Evolutionary conservation across 2,888 invertebrate species (phyloP), one percentile per base, ranked within the genome.

Genomic region (Colostygia pectinataria): DNA sequence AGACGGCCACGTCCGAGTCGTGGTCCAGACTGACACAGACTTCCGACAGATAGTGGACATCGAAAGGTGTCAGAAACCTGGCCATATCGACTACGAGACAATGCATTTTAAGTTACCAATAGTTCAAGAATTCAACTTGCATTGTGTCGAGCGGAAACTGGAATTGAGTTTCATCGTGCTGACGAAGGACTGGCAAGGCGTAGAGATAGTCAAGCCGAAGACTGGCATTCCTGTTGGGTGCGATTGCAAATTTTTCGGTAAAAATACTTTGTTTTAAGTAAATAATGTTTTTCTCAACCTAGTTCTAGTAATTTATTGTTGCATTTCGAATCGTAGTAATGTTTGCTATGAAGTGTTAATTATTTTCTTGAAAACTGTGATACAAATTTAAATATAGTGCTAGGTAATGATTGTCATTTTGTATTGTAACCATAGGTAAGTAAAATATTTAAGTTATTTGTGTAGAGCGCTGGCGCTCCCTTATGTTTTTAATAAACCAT

Each of bases 171-270:
- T 46, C 6, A 4, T 39, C 1, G 39, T 33, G 14, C 39, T 46
- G 32, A 39, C 25, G 27, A 27, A 39, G 14, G 33, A 39, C 10
- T 46, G 45, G 45, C 6, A 33, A 4, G 24, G 20, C 8, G 9
- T 39, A 6, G 37, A 47, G 40, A 47, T 43, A 32, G 25, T 41
- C 9, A 5, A 23, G 14, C 31, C 37, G 12, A 38, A 24, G 25
- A 14, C 13, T 6, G 45, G 45, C 1, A 27, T 46, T 4, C 39
- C 45, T 0, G 39, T 46, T 12, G 15, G 18, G 27, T 46, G 45
- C 27, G 25, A 39, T 7, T 42, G 34, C 18, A 27, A 27, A n/a
- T 25, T 25, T n/a, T 25, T 25, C 24, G 15, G 4, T 4, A 20
- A 6, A 20, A 5, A 20, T 6, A 1, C 4, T 4, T 6, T 6